Evolutionary conservation across 2,888 invertebrate species (phyloP).

Genomic region (Rhaphigaster nebulosa): DNA sequence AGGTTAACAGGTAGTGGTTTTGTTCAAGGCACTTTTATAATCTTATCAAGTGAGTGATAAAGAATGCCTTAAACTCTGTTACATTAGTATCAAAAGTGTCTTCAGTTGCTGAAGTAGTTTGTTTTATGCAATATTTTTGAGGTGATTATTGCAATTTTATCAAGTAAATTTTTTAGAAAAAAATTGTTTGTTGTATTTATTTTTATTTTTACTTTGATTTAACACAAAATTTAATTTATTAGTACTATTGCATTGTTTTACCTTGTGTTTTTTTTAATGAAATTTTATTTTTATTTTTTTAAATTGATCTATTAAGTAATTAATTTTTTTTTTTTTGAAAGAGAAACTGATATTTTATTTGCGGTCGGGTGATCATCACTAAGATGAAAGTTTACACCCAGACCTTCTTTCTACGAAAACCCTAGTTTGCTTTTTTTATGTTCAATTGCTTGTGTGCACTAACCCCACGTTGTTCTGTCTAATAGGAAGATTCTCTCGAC

Average conservation of each 20-base stretch:
- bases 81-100: constrained; percentile 26
- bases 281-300: neutral
- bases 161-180: neutral
- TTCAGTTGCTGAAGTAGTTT: constrained; percentile 8
- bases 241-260: constrained; percentile 23
- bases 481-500: constrained; percentile 81
- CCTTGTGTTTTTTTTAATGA: neutral
- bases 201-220: neutral
- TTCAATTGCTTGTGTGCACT: constrained; percentile 63
- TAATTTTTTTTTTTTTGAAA: neutral
- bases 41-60: constrained; percentile 40
- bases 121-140: neutral
- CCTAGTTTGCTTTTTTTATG: constrained; percentile 48
- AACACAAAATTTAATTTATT: constrained; percentile 48
- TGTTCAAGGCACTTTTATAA: constrained; percentile 47
- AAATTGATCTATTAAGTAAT: neutral
- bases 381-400: constrained; percentile 27
- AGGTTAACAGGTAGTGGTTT: constrained; percentile 44
- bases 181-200: neutral
- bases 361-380: neutral
- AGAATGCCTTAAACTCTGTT: constrained; percentile 43
- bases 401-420: neutral
- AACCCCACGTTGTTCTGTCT: constrained; percentile 65
- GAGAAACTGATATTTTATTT: neutral
- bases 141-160: neutral